These are phyloP conservation scores for Pemphredon lugubris DNA, from an alignment of 2,888 invertebrate genomes.

Conservation along the genomic window DNA sequence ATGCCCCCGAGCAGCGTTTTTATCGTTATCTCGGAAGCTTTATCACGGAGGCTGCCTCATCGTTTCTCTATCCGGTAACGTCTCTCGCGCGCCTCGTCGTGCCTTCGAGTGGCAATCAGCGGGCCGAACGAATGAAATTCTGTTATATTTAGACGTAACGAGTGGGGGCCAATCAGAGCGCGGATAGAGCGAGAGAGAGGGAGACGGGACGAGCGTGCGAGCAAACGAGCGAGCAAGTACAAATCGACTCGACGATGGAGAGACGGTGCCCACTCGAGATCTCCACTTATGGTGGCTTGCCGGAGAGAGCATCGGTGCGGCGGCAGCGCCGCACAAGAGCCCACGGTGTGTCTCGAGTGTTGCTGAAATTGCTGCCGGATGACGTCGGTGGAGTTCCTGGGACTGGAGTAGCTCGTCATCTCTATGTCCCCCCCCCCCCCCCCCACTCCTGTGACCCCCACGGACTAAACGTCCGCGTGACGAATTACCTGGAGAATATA, in stretches of 20 bases:
- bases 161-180: conserved; percentile 53
- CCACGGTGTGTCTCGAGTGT: conserved; percentile 62
- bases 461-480: conserved; percentile 56
- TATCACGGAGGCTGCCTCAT: neutral
- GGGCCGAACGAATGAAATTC: conserved; percentile 45
- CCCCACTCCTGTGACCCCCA: too few relatives aligned
- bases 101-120: conserved; percentile 48
- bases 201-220: neutral
- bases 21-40: too few relatives aligned
- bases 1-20: too few relatives aligned
- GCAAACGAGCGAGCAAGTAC: conserved; percentile 8
- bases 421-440: neutral
- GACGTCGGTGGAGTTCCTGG: conserved; percentile 55
- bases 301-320: conserved; percentile 13
- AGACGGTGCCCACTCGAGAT: conserved; percentile 50
- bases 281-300: conserved; percentile 53
- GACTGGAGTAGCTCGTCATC: conserved; percentile 41
- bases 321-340: conserved; percentile 30
- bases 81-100: neutral
- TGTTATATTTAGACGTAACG: conserved; percentile 62
- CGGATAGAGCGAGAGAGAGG: neutral
- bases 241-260: conserved; percentile 47
- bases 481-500: conserved; percentile 60
- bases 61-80: conserved; percentile 27
- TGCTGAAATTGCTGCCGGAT: conserved; percentile 64